These are phyloP conservation scores for Trachelus troglodyta DNA, from an alignment of 2,888 invertebrate species.

Conservation along the genomic window DNA sequence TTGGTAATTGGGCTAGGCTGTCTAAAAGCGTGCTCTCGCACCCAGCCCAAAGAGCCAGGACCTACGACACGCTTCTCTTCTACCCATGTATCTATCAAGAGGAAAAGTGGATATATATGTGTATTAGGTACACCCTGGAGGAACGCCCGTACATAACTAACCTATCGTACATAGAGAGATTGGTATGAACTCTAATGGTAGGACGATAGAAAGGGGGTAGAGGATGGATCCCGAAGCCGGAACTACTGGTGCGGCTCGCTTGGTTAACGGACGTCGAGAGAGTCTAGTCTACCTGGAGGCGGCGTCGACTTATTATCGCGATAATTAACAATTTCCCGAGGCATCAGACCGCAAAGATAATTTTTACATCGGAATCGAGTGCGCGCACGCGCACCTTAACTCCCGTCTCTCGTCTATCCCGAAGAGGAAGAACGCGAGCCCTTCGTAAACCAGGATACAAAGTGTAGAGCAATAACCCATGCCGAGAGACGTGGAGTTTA, in stretches of 20 bases:
- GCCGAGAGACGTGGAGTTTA: not conserved
- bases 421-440: not conserved
- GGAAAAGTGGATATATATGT: not conserved
- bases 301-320: constrained; percentile 38
- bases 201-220: not conserved
- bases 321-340: constrained; percentile 46
- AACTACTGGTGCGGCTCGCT: not conserved
- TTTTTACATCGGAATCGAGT: constrained; percentile 1
- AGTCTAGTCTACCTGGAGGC: not conserved
- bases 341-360: constrained; percentile 38
- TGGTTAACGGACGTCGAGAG: constrained; percentile 11
- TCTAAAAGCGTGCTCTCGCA: not conserved
- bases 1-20: not conserved
- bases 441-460: not conserved
- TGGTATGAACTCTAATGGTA: not conserved
- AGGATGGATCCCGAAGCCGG: not conserved
- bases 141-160: not conserved
- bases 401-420: not conserved
- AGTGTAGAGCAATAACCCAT: not conserved
- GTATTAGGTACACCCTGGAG: not conserved
- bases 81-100: not conserved
- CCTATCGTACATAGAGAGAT: not conserved
- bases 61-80: not conserved
- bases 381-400: not conserved
- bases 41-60: not conserved